A percentile compares a stretch with the other conserved stretches of the same genome.
Conservation (phyloP, 1,140 invertebrate genomes). For the Lineus longissimus region DNA sequence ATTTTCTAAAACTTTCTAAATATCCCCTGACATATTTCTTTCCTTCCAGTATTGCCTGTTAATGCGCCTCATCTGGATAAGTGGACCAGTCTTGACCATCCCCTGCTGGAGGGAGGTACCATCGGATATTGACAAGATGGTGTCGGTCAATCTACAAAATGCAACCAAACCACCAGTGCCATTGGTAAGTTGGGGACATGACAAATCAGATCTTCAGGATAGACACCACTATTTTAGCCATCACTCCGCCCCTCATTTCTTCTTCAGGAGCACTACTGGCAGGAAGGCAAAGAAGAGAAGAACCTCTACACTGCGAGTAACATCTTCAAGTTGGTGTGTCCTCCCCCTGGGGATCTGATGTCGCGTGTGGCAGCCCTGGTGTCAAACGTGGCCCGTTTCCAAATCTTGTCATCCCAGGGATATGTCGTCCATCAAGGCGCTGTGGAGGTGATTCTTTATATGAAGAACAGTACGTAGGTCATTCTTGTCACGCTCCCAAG, state of each 20-base stretch:
- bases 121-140: too few relatives aligned
- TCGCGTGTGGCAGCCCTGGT: conserved; percentile 25
- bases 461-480: conserved; percentile 12
- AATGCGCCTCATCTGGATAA: too few relatives aligned
- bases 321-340: conserved; percentile 28
- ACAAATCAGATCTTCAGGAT: too few relatives aligned
- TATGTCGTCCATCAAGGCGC: conserved; percentile 39
- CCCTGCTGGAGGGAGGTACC: too few relatives aligned
- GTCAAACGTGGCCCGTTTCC: conserved; percentile 25
- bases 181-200: too few relatives aligned
- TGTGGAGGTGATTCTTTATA: conserved; percentile 32
- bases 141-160: too few relatives aligned
- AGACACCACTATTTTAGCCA: too few relatives aligned
- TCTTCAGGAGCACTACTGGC: conserved; percentile 31
- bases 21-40: too few relatives aligned
- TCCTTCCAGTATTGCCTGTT: too few relatives aligned
- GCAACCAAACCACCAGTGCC: too few relatives aligned
- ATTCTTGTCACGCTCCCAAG: conserved; percentile 12
- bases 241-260: neutral
- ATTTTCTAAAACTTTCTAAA: too few relatives aligned
- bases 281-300: conserved; percentile 15
- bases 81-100: too few relatives aligned
- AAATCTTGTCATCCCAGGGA: conserved; percentile 26
- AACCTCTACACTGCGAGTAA: conserved; percentile 26
- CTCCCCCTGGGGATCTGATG: conserved; percentile 21